Base-by-base conservation (phyloP, 2,888 invertebrate genomes). In the Ethmia dodecea region DNA sequence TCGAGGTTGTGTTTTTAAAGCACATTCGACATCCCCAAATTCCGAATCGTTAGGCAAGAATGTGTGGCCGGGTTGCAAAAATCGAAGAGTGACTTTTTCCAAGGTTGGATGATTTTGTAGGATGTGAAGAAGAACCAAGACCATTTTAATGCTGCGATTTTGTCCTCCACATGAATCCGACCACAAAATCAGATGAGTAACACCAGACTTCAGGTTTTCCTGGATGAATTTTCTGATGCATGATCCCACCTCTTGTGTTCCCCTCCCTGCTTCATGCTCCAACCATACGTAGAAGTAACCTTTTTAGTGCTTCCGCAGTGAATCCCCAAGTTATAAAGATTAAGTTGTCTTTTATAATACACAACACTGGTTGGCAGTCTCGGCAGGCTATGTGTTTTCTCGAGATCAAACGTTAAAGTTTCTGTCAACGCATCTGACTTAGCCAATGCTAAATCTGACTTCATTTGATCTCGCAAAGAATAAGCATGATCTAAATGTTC, bases 291-390 rank as follows among this genome's bases (percentile, higher is more conserved):
- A 34, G 35, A 36, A 44, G 28, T 37, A 25, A 9, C 32, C 45
- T 20, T 13, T 24, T 32, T 40, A 24, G 34, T 32, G 15, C 41
- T 41, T 13, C 31, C 44, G 8, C 31, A 22, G 31, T 44, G 43
- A 27, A 46, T 42, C 13, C 40, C 43, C 26, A 42, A 29, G 28
- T 43, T 45, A 31, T 45, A 45, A 5, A 45, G 13, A 43, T 39
- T 41, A 20, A 47, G 28, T 28, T 47, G 44, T 11, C 44, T 12
- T 44, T 47, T 47, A 24, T 47, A 47, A 32, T 44, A 44, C 24
- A 40, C 40, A 10, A 42, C 26, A 40, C 37, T 44, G 8, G 44
- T 44, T 13, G 42, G 35, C 31, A 44, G 40, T 31, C 44, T 30
- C 20, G 42, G 47, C 31, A 47, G 31, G 4, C 44, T 42, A 13